phyloP scores from a whole-genome alignment of 2,888 invertebrate genomes.

The Cephus runcator region DNA sequence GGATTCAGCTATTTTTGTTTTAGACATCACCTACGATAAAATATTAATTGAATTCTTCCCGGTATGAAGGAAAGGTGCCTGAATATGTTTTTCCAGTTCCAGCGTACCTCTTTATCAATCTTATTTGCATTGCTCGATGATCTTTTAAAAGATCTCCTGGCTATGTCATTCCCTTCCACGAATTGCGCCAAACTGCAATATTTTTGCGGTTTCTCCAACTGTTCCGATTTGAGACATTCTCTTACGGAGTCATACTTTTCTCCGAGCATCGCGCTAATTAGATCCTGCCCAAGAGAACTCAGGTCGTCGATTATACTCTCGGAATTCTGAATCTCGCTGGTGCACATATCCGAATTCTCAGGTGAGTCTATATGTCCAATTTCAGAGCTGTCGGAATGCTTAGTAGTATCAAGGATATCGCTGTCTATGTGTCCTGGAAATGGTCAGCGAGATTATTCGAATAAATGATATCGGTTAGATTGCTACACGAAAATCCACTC shows the following conservation, averaged over 20 bases:
- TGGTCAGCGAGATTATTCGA: conserved; percentile 48
- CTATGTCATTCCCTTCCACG: conserved; percentile 86
- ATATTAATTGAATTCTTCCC: not conserved
- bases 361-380: conserved; percentile 87
- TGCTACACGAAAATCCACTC: too few relatives aligned
- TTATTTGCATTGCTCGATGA: conserved; percentile 23
- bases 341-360: conserved; percentile 78
- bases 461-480: conserved; percentile 15
- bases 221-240: conserved; percentile 68
- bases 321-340: conserved; percentile 79
- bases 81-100: conserved; percentile 44
- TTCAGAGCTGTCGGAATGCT: conserved; percentile 52
- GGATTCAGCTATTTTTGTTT: conserved; percentile 24
- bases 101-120: conserved; percentile 13
- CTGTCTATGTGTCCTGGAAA: conserved; percentile 57
- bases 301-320: conserved; percentile 84
- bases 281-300: conserved; percentile 77
- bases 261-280: conserved; percentile 75
- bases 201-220: conserved; percentile 70
- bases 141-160: conserved; percentile 78
- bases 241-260: conserved; percentile 72
- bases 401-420: conserved; percentile 57
- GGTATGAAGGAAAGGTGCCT: not conserved
- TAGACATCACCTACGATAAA: conserved; percentile 4
- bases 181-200: conserved; percentile 85